Evolutionary conservation across 1,140 invertebrate genomes (phyloP).

Genomic region (Riptortus pedestris): DNA sequence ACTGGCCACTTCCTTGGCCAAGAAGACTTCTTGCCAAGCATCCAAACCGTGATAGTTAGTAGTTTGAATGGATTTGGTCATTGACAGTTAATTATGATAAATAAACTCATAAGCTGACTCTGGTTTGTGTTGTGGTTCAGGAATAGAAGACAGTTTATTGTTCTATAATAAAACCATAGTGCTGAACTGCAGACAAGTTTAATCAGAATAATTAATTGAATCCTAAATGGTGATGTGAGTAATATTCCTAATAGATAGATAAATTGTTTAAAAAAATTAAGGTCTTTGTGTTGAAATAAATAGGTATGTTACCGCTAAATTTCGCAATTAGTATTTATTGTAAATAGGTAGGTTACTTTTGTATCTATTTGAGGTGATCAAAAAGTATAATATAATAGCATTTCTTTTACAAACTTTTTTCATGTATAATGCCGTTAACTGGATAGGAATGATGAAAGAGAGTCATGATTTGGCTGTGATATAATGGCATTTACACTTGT

Average conservation of each 20-base stretch:
- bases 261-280: no score
- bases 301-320: slow-evolving; percentile 21
- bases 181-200: no score
- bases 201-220: no score
- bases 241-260: no score
- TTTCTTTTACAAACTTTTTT: no score
- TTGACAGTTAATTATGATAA: neutral
- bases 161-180: no score
- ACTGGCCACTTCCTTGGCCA: slow-evolving; percentile 77
- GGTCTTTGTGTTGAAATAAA: no score
- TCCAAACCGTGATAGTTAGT: slow-evolving; percentile 50
- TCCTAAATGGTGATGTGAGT: no score
- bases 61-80: slow-evolving; percentile 26
- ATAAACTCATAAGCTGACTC: neutral
- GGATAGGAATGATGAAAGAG: neutral
- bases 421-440: neutral
- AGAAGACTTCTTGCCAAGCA: slow-evolving; percentile 52
- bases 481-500: slow-evolving; percentile 20
- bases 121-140: neutral
- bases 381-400: no score
- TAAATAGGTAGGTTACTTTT: slow-evolving; percentile 9
- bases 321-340: slow-evolving; percentile 15
- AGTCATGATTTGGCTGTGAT: slow-evolving; percentile 24
- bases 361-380: no score
- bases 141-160: no score